phyloP scores from a whole-genome alignment of 2,113 vertebrate genomes.

The Engystomops pustulosus region DNA sequence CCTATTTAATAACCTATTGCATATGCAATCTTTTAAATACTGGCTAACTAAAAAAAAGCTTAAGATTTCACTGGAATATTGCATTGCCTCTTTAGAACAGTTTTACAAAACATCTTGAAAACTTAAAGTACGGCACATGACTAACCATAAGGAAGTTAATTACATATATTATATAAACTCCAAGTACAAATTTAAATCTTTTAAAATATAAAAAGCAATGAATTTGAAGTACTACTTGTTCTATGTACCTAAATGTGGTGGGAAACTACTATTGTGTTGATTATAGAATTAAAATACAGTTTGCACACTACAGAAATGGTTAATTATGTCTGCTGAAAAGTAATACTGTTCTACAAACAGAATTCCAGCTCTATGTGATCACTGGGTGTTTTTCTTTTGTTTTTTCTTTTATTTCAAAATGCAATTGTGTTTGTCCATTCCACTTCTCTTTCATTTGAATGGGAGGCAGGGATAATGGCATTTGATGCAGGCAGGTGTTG shows the following conservation, averaged over 20 bases:
- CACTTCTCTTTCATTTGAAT: constrained; percentile 51
- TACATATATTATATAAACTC: no score
- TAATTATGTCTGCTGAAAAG: constrained; percentile 1
- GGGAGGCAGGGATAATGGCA: constrained; percentile 52
- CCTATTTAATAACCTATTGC: no score
- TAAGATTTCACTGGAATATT: no score
- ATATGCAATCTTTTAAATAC: no score
- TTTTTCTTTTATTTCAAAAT: constrained; percentile 46
- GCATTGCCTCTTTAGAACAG: no score
- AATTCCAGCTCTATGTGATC: constrained; percentile 11
- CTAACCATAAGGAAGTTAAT: neutral
- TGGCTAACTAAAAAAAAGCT: no score
- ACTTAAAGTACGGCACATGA: no score
- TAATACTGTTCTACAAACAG: neutral
- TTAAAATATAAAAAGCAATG: neutral
- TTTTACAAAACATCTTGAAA: no score
- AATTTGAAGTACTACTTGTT: neutral
- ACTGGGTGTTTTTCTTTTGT: neutral
- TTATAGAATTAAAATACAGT: neutral
- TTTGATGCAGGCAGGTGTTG: constrained; percentile 40
- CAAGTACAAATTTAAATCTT: neutral
- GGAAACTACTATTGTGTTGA: neutral
- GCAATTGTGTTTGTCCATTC: constrained; percentile 49
- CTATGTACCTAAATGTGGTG: neutral
- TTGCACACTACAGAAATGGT: neutral